Evolutionary conservation across 2,797 vertebrate genomes (phyloP).

Genomic region (Pangasius larnaudii): DNA sequence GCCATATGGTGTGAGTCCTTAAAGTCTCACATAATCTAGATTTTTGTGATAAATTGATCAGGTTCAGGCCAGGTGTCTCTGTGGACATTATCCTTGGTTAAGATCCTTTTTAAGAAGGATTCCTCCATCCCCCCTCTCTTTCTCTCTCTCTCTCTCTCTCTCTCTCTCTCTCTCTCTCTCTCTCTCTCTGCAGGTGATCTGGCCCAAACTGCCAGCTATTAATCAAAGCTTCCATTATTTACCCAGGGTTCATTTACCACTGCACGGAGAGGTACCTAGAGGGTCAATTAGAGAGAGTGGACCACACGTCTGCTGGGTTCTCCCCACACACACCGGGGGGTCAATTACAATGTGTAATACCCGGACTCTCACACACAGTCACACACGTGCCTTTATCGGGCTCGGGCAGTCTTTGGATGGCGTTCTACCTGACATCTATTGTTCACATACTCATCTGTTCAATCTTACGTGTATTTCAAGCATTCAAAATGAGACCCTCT

Average conservation of each 20-base stretch:
- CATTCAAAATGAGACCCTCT: neutral
- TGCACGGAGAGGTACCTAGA: conserved; percentile 74
- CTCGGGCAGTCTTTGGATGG: conserved; percentile 53
- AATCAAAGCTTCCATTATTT: conserved; percentile 87
- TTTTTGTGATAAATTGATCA: conserved; percentile 22
- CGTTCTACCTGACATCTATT: neutral
- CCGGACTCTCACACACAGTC: conserved; percentile 61
- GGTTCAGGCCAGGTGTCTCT: neutral
- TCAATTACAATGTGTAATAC: conserved; percentile 88
- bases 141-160: neutral
- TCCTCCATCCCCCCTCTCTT: conserved; percentile 17
- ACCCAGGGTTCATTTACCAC: conserved; percentile 85
- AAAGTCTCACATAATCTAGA: neutral
- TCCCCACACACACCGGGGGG: conserved; percentile 84
- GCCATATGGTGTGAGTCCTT: neutral
- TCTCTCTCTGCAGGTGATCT: conserved; percentile 60
- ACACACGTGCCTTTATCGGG: conserved; percentile 74
- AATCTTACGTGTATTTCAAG: neutral
- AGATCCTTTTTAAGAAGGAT: conserved; percentile 3
- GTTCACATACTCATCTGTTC: neutral
- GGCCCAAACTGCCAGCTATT: conserved; percentile 79
- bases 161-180: conserved; percentile 25
- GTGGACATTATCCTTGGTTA: neutral
- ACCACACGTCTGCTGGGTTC: conserved; percentile 78
- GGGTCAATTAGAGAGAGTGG: conserved; percentile 90